These are phyloP conservation scores for Pristionchus maxplancki DNA, from an alignment of 2,888 invertebrate genomes.

Conservation along the genomic window DNA sequence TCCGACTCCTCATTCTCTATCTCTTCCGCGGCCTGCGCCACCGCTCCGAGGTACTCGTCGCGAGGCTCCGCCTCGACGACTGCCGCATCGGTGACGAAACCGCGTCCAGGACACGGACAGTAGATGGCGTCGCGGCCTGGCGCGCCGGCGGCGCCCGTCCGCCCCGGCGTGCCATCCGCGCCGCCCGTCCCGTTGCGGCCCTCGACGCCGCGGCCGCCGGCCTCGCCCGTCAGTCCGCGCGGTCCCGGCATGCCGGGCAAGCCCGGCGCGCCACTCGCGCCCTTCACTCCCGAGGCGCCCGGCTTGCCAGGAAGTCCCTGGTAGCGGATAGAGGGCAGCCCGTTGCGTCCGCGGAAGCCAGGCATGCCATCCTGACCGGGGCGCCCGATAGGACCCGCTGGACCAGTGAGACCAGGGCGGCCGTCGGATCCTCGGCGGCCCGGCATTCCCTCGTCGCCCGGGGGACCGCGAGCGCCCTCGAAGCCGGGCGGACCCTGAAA, in stretches of 20 bases:
- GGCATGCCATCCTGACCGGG: conserved; percentile 30
- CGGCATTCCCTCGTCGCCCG: conserved; percentile 36
- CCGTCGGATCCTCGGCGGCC: conserved; percentile 32
- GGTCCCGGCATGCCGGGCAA: conserved; percentile 40
- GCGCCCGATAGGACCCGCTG: neutral
- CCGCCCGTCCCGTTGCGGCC: conserved; percentile 18
- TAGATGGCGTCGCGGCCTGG: conserved; percentile 49
- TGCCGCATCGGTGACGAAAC: neutral
- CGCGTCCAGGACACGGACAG: conserved; percentile 49
- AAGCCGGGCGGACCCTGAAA: conserved; percentile 40
- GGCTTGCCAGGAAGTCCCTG: conserved; percentile 28
- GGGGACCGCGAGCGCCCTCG: neutral
- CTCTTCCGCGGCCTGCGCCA: neutral
- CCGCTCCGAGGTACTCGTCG: neutral
- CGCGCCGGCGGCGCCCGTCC: neutral
- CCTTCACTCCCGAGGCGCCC: conserved; percentile 35
- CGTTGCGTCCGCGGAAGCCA: conserved; percentile 42
- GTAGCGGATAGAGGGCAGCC: conserved; percentile 38
- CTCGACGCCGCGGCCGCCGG: neutral
- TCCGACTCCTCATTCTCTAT: neutral
- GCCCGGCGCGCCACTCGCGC: conserved; percentile 1
- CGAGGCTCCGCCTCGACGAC: neutral
- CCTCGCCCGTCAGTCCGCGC: neutral
- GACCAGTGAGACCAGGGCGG: conserved; percentile 22
- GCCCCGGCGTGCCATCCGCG: conserved; percentile 31